These are phyloP conservation scores for Galleria mellonella DNA, from an alignment of 1,140 invertebrate species.

Conservation along the genomic window DNA sequence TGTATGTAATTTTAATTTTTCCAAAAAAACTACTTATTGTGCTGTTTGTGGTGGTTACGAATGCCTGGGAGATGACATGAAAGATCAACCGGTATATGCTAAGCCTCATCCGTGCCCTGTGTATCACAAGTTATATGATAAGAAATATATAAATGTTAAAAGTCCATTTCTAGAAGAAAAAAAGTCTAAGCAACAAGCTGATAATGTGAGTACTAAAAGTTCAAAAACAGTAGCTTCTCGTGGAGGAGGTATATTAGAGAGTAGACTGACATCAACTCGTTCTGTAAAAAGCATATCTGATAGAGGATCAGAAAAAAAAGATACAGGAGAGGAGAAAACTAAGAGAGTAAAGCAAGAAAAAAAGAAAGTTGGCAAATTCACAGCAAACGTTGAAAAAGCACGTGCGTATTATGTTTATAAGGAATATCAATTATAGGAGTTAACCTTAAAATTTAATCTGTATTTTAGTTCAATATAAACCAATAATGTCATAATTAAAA, in stretches of 20 bases:
- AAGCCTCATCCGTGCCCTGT: constrained; percentile 64
- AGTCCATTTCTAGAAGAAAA: constrained; percentile 50
- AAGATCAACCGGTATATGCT: constrained; percentile 37
- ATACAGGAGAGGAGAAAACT: constrained; percentile 12
- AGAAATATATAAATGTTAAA: constrained; percentile 39
- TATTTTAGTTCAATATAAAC: no score
- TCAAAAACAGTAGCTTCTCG: constrained; percentile 20
- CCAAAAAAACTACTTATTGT: constrained; percentile 56
- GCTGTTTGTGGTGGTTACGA: constrained; percentile 59
- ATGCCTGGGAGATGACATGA: constrained; percentile 50
- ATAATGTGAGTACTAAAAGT: constrained; percentile 35
- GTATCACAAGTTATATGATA: constrained; percentile 61
- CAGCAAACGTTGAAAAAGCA: constrained; percentile 33
- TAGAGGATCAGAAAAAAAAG: constrained; percentile 24
- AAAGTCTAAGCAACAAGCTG: constrained; percentile 17
- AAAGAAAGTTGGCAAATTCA: constrained; percentile 48
- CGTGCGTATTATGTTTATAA: constrained; percentile 26
- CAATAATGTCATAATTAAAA: no score
- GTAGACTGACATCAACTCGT: constrained; percentile 11
- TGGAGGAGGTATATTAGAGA: not conserved
- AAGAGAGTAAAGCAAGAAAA: constrained; percentile 31
- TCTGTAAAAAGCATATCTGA: constrained; percentile 23
- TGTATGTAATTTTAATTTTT: constrained; percentile 51
- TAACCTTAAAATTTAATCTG: no score
- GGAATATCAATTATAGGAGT: no score